Conservation (phyloP, 2,888 invertebrate species). For the Dasypolia templi region DNA sequence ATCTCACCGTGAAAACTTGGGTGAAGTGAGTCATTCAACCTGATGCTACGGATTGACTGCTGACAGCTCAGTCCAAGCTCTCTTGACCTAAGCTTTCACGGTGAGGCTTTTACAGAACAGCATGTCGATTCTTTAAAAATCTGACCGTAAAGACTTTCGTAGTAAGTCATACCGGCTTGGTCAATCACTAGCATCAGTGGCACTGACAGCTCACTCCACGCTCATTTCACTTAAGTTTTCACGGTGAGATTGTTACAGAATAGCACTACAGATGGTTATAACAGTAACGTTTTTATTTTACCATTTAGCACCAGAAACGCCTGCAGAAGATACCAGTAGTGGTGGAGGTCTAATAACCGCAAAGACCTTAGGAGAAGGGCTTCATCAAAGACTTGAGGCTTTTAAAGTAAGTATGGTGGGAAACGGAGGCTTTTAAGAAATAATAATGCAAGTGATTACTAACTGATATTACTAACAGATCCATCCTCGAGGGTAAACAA, state of each 20-base stretch:
- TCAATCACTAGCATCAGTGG: too few relatives aligned
- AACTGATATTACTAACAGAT: neutral
- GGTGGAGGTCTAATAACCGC: conserved; percentile 84
- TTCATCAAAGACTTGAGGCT: conserved; percentile 95
- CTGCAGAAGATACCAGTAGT: conserved; percentile 67
- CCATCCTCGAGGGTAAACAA: neutral
- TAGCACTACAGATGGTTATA: too few relatives aligned
- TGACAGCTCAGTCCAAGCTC: too few relatives aligned
- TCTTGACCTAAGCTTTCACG: too few relatives aligned
- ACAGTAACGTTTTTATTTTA: conserved; percentile 34
- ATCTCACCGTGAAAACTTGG: neutral
- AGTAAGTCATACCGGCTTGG: too few relatives aligned
- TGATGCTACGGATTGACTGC: neutral
- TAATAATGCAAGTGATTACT: neutral
- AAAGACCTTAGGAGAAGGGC: conserved; percentile 92
- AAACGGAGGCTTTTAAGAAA: neutral
- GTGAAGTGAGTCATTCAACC: neutral
- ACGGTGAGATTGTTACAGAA: too few relatives aligned
- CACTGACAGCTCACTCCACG: too few relatives aligned
- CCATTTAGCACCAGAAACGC: conserved; percentile 71
- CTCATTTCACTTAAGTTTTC: too few relatives aligned
- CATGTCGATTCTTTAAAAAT: too few relatives aligned
- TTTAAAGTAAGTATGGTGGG: conserved; percentile 86
- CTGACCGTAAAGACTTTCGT: too few relatives aligned
- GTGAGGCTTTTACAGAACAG: too few relatives aligned